Conservation (phyloP, 2,113 vertebrate genomes). For the Ptychochromis oligacanthus region DNA sequence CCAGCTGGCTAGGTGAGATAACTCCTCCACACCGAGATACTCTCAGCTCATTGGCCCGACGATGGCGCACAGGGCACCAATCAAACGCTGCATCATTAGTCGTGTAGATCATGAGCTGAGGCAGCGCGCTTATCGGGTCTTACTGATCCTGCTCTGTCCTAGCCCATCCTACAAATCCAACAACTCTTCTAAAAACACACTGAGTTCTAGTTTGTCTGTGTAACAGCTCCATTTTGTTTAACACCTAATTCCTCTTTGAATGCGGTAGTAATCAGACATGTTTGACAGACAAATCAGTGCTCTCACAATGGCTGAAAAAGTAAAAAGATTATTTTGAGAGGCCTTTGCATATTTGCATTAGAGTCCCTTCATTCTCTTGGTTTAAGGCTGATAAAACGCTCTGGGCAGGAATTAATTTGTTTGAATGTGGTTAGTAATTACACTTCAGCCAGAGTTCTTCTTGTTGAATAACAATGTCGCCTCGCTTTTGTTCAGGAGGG, state of each 20-base stretch:
- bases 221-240: constrained; percentile 7
- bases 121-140: constrained; percentile 54
- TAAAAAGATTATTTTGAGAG: constrained; percentile 13
- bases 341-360: constrained; percentile 14
- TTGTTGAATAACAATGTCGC: constrained; percentile 37
- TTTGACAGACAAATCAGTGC: constrained; percentile 14
- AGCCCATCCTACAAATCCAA: constrained; percentile 16
- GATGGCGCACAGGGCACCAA: constrained; percentile 59
- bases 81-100: constrained; percentile 67
- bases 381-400: constrained; percentile 34
- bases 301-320: constrained; percentile 19
- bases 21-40: constrained; percentile 62
- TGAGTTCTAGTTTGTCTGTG: neutral
- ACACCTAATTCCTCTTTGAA: constrained; percentile 31
- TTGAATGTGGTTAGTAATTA: constrained; percentile 41
- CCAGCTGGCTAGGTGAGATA: constrained; percentile 78
- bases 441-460: constrained; percentile 18
- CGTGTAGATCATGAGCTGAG: constrained; percentile 37
- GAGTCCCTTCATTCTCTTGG: constrained; percentile 22
- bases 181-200: constrained; percentile 10
- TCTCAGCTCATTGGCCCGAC: constrained; percentile 54
- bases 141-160: constrained; percentile 41
- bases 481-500: constrained; percentile 13
- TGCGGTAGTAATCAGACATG: constrained; percentile 14
- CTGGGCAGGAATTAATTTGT: constrained; percentile 35